These are phyloP conservation scores for Halocaridina rubra DNA, from an alignment of 2,888 invertebrate genomes.

Conservation along the genomic window DNA sequence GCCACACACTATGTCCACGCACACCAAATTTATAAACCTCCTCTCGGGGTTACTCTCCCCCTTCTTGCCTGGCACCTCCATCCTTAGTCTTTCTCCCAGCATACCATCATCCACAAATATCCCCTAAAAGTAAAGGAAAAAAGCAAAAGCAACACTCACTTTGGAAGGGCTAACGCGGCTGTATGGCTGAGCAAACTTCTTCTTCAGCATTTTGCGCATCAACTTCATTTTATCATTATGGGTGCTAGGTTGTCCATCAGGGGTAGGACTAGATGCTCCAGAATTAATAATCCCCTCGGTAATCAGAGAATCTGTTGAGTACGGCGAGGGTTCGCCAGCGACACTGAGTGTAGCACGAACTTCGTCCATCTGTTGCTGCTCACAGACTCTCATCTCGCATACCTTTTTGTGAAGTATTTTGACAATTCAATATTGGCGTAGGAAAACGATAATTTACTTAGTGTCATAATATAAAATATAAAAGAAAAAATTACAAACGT, in stretches of 20 bases:
- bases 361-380: constrained; percentile 60
- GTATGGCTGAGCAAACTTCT: constrained; percentile 56
- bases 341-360: constrained; percentile 53
- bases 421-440: too few species aligned
- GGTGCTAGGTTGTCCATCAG: constrained; percentile 45
- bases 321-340: constrained; percentile 53
- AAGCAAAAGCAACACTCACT: constrained; percentile 33
- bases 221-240: constrained; percentile 50
- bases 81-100: too few species aligned
- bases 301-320: constrained; percentile 53
- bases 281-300: constrained; percentile 38
- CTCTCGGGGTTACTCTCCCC: too few species aligned
- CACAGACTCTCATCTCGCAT: constrained; percentile 61
- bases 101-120: too few species aligned
- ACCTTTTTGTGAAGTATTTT: too few species aligned
- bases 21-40: too few species aligned
- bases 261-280: constrained; percentile 45
- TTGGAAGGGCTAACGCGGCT: constrained; percentile 59
- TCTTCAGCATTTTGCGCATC: constrained; percentile 51
- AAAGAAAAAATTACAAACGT: too few species aligned
- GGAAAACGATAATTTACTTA: too few species aligned
- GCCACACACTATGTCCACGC: too few species aligned
- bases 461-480: too few species aligned
- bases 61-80: too few species aligned
- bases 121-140: too few species aligned